These are phyloP conservation scores for Hipposideros larvatus DNA, from an alignment of 2,797 vertebrate genomes.

Conservation along the genomic window DNA sequence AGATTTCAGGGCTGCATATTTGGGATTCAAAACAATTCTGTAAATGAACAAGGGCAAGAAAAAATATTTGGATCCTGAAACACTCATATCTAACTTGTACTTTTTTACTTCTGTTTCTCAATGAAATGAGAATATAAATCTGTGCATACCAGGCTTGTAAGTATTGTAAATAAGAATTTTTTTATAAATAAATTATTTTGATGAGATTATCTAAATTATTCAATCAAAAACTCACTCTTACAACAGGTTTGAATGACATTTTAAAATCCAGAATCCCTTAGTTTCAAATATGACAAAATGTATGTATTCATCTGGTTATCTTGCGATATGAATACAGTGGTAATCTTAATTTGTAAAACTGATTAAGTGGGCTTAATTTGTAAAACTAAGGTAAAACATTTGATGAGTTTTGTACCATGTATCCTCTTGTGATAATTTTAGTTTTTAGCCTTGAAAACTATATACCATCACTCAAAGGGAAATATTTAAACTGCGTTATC, in stretches of 20 bases:
- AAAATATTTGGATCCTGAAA: conserved; percentile 20
- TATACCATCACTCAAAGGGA: not conserved
- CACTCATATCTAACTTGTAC: not conserved
- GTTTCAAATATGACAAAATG: conserved; percentile 30
- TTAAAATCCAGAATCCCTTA: conserved; percentile 23
- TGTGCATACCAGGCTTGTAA: not conserved
- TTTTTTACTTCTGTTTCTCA: conserved; percentile 10
- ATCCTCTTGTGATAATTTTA: conserved; percentile 31
- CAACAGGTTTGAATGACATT: not conserved
- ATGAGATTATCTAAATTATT: conserved; percentile 15
- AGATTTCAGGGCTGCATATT: not conserved
- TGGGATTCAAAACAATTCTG: not conserved
- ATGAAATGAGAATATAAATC: not conserved
- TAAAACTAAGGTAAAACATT: not conserved
- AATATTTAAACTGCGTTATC: not conserved
- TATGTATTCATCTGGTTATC: conserved; percentile 10
- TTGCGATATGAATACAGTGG: not conserved
- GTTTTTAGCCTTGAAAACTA: conserved; percentile 49
- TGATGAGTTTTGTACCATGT: not conserved
- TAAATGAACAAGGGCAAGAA: not conserved
- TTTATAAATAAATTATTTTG: conserved; percentile 23
- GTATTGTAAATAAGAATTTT: not conserved
- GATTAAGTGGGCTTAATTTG: not conserved
- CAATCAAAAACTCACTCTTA: conserved; percentile 19
- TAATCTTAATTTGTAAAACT: conserved; percentile 11